These are phyloP conservation scores for Pica pica DNA, from an alignment of 2,113 vertebrate genomes.

Conservation along the genomic window DNA sequence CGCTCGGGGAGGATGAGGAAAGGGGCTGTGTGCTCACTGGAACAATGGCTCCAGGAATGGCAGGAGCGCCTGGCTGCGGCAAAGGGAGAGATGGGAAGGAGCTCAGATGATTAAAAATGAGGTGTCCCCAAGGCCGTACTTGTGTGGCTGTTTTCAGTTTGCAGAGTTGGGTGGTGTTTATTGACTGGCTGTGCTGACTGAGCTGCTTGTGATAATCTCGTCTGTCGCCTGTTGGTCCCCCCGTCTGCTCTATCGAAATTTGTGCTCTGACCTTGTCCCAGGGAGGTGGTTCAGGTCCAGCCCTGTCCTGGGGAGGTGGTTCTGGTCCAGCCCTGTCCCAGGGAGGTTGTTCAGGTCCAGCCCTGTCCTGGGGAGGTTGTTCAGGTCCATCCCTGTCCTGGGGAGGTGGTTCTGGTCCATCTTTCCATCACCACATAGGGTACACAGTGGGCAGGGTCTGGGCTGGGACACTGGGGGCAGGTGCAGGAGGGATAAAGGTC, in stretches of 20 bases:
- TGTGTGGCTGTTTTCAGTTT: fast-evolving
- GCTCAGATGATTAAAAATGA: fast-evolving
- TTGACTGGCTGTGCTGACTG: not conserved
- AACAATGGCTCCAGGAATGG: not conserved
- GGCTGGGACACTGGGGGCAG: fast-evolving
- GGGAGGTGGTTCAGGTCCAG: not conserved
- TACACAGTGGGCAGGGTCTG: fast-evolving
- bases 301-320: not conserved
- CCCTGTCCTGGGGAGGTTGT: not conserved
- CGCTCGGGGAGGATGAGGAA: not conserved
- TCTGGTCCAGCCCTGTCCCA: not conserved
- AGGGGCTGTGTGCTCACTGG: not conserved
- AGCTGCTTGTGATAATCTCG: fast-evolving
- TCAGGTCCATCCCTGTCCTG: not conserved
- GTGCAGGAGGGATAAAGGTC: fast-evolving
- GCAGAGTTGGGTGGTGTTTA: fast-evolving
- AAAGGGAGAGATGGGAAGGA: not conserved
- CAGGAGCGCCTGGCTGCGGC: not conserved
- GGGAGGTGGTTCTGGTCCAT: not conserved
- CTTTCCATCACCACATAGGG: fast-evolving
- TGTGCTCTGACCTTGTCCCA: not conserved
- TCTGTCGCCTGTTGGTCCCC: fast-evolving
- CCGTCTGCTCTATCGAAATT: fast-evolving
- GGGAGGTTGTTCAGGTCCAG: not conserved
- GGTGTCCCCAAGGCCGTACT: fast-evolving